A percentile compares a stretch with the other conserved stretches of the same genome.
Conservation (phyloP, 2,888 invertebrate genomes). For the Eumerus sabulonum region DNA sequence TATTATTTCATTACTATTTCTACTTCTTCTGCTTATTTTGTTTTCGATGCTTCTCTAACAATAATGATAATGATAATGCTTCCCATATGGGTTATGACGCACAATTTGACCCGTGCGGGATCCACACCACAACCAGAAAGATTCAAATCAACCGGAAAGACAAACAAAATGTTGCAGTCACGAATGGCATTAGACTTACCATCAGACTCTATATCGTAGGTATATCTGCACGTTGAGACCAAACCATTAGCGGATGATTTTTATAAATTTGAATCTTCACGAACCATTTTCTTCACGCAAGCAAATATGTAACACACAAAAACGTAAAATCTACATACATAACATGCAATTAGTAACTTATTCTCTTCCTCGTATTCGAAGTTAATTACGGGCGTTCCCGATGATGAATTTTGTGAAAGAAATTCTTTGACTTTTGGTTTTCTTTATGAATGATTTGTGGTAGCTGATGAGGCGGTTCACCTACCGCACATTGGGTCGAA, state of each 20-base stretch:
- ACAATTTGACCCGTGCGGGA: constrained; percentile 63
- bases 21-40: constrained; percentile 18
- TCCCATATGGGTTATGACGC: constrained; percentile 53
- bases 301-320: constrained; percentile 48
- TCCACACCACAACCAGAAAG: constrained; percentile 30
- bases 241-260: constrained; percentile 64
- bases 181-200: constrained; percentile 57
- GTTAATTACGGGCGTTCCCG: constrained; percentile 54
- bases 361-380: constrained; percentile 35
- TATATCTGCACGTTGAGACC: constrained; percentile 43
- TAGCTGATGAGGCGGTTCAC: constrained; percentile 31
- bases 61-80: constrained; percentile 48
- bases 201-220: too few relatives aligned
- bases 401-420: constrained; percentile 36
- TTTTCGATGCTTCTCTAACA: constrained; percentile 5
- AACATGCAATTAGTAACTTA: constrained; percentile 61
- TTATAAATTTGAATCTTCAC: constrained; percentile 48
- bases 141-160: constrained; percentile 66
- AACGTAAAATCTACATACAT: constrained; percentile 67
- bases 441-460: constrained; percentile 13
- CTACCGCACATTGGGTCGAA: constrained; percentile 45
- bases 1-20: constrained; percentile 58
- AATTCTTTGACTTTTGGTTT: constrained; percentile 33
- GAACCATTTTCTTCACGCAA: constrained; percentile 61
- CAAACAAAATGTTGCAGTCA: constrained; percentile 59